A percentile compares a stretch with the other conserved stretches of the same genome.
Evolutionary conservation across 2,797 vertebrate species (phyloP).

Genomic region (Oreochromis mossambicus): DNA sequence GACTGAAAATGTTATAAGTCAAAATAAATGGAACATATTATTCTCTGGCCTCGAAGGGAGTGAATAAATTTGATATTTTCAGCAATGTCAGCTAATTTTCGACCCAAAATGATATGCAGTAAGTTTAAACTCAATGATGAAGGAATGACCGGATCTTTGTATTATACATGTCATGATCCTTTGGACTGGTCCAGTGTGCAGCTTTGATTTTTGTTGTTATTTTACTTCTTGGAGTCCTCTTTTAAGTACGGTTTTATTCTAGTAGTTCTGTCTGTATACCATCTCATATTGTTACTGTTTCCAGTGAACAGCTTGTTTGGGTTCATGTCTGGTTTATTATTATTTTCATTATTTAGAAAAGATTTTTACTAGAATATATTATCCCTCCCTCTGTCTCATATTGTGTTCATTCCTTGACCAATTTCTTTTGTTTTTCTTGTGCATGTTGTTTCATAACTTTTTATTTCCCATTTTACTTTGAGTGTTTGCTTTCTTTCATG

Average conservation of each 20-base stretch:
- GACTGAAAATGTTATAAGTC: rapidly evolving
- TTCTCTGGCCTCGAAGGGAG: background rate
- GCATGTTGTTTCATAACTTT: background rate
- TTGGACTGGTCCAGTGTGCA: background rate
- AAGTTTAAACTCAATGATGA: background rate
- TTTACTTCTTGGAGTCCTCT: background rate
- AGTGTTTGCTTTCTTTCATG: background rate
- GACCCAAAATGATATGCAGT: background rate
- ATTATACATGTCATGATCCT: rapidly evolving
- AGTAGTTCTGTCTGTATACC: background rate
- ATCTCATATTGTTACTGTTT: background rate
- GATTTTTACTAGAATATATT: background rate
- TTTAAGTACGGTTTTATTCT: background rate
- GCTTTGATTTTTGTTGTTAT: background rate
- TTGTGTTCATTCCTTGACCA: rapidly evolving
- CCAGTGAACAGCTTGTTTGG: background rate
- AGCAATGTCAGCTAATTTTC: background rate
- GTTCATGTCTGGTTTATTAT: background rate
- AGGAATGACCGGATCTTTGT: background rate
- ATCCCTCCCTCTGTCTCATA: background rate
- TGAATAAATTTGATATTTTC: background rate
- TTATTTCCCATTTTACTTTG: background rate
- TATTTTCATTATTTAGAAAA: background rate
- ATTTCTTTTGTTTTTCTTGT: background rate
- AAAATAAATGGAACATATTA: background rate